Evolutionary conservation across 2,113 vertebrate genomes (phyloP), one percentile per base, ranked within the genome.

Genomic region (Sakesphorus luctuosus): DNA sequence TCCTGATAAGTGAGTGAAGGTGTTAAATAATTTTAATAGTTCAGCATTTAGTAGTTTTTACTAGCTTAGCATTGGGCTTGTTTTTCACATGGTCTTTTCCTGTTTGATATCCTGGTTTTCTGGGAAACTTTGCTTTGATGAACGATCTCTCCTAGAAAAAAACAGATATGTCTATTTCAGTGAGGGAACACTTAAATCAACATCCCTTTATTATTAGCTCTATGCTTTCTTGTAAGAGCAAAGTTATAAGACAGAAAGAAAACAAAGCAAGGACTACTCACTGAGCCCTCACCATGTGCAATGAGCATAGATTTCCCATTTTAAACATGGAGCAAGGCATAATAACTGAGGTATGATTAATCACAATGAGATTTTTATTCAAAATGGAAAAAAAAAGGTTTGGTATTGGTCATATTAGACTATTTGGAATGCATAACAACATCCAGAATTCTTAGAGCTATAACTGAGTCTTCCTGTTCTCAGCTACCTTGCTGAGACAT

Each of bases 131-230:
- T 24, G 62, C 20, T 85, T 72, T 73, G 50, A 94, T 61, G 23
- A 91, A 94, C 71, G 44, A 62, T 76, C 9, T 83, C 18, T 94
- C 24, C 24, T 35, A 77, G 40, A 90, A 90, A 88, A 88, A 93
- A 40, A 0, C 19, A 66, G 24, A 28, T 86, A 26, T 79, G 49
- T 14, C 44, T 78, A 5, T 53, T 93, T 74, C 36, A 58, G 33
- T 49, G 46, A 36, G 50, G 74, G 15, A 81, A 62, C 17, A 55
- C 21, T 93, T 81, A 84, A 61, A 93, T 89, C 65, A 77, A 69
- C 33, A 73, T 38, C 8, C 21, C 8, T 74, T 69, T 84, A 35
- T 74, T 89, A 77, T 62, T 74, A 84, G 11, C 33, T 67, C 25
- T 11, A 0, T 53, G 14, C 6, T 74, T 1, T 55, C 69, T 38